These are phyloP conservation scores for Hydropsyche betteni DNA, from an alignment of 2,888 invertebrate species.

Conservation along the genomic window DNA sequence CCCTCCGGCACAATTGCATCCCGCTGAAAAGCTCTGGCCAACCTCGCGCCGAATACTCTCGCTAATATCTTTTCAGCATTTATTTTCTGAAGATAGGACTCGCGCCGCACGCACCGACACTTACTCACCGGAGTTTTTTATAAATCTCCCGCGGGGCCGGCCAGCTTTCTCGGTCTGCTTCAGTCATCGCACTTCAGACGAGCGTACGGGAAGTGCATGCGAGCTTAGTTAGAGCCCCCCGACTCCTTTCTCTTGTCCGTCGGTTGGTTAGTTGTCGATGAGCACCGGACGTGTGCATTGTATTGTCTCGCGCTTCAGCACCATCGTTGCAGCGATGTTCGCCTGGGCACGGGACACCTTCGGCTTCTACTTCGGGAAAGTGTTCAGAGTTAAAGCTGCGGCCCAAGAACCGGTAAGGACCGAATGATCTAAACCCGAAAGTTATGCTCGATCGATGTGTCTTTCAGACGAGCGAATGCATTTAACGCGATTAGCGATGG, in stretches of 20 bases:
- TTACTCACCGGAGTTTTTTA: conserved; percentile 23
- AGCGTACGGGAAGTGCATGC: conserved; percentile 6
- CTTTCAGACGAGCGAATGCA: not conserved
- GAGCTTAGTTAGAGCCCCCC: conserved; percentile 2
- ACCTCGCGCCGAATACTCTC: too few species aligned
- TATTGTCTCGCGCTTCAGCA: not conserved
- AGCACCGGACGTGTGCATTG: conserved; percentile 9
- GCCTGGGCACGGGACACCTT: conserved; percentile 47
- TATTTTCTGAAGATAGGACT: too few species aligned
- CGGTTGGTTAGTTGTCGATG: not conserved
- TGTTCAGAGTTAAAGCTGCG: conserved; percentile 22
- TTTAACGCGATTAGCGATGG: conserved; percentile 9
- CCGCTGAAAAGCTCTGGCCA: too few species aligned
- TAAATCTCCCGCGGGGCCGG: conserved; percentile 5
- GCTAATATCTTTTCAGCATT: too few species aligned
- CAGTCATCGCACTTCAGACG: conserved; percentile 24
- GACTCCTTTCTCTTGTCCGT: not conserved
- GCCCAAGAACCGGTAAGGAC: conserved; percentile 25
- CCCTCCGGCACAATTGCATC: not conserved
- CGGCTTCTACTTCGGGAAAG: conserved; percentile 45
- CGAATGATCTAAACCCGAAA: not conserved
- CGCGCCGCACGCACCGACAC: not conserved
- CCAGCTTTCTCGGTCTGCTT: not conserved
- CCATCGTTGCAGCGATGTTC: conserved; percentile 38
- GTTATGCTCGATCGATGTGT: too few species aligned